Evolutionary conservation across 2,797 vertebrate species (phyloP).

Genomic region (Phrynocephalus guinanensis): DNA sequence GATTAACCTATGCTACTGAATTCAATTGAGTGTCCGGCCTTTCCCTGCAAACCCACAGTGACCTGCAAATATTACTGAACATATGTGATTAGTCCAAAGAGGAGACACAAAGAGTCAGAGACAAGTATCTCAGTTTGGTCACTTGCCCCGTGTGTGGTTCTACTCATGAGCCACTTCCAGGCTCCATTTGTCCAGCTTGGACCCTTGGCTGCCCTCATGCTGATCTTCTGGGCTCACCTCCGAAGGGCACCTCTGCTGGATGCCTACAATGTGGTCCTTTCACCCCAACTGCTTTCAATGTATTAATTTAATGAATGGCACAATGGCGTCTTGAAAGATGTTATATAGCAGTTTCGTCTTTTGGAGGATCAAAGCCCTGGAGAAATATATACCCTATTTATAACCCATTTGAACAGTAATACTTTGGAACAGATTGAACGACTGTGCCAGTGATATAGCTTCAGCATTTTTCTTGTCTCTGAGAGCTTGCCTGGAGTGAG

Average conservation of each 20-base stretch:
- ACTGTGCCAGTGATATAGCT: conserved; percentile 55
- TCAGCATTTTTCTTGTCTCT: conserved; percentile 61
- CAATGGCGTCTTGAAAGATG: conserved; percentile 11
- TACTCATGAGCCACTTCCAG: too few species aligned
- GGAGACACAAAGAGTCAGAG: background rate
- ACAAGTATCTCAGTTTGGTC: background rate
- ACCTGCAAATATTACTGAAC: background rate
- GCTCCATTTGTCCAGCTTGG: background rate
- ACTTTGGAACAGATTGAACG: conserved; percentile 44
- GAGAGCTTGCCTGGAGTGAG: conserved; percentile 68
- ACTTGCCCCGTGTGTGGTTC: background rate
- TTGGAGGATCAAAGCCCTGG: conserved; percentile 7
- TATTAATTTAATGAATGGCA: conserved; percentile 13
- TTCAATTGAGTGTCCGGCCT: too few species aligned
- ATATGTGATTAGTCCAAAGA: background rate
- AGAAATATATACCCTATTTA: conserved; percentile 14
- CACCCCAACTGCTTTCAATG: background rate
- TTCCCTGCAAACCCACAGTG: too few species aligned
- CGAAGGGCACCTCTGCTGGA: background rate
- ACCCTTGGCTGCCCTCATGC: background rate
- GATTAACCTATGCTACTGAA: too few species aligned
- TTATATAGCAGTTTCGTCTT: background rate
- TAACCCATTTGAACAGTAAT: conserved; percentile 4
- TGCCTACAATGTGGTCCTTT: too few species aligned
- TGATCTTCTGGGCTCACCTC: background rate